Evolutionary conservation across 2,797 vertebrate species (phyloP), one percentile per base, ranked within the genome.

Genomic region (Sebastes steindachneri): DNA sequence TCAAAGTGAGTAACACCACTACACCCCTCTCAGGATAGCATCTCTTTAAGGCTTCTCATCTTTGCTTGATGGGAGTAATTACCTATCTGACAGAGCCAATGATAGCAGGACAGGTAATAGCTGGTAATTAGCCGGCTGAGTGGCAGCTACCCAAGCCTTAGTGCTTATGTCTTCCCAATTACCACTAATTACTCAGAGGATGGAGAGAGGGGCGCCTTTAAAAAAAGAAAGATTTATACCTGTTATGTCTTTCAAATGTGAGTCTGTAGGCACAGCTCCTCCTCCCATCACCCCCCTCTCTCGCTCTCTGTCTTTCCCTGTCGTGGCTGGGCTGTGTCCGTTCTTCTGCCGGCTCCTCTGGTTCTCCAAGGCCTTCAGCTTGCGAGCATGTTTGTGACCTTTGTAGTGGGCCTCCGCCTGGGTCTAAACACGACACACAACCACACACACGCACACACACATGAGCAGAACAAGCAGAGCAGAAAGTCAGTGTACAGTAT

Each of bases 381-480:
- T 97, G 89, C 97, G 95, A 2, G 97, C 96, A 0, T 99, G 98
- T 84, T 98, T 99, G 94, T 99, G 98, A 85, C 98, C 98, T 95
- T 98, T 98, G 90, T 99, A 99, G 94, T 99, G 98, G 2, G 98
- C 98, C 91, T 99, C 98, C 0, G 98, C 98, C 92, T 99, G 98
- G 95, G 96, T 99, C 98, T 99, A 92, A 51, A 41, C 77, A 66
- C 63, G 31, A 80, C 54, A 82, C 64, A 83, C 25, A 84, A 33
- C 68, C 68, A 78, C 48, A 75, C 57, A 77, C 58, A 62, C 12
- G 63, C 54, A 70, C n/a, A 2, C 35, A 81, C 70, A 85, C 21
- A 76, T 26, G 41, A 29, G 55, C 28, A 82, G 58, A 79, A 55
- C 14, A 86, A 78, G 41, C 25, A 77, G 35, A 67, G 45, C 48